Conservation (phyloP, 2,113 vertebrate species). For the Hippolais icterina region DNA sequence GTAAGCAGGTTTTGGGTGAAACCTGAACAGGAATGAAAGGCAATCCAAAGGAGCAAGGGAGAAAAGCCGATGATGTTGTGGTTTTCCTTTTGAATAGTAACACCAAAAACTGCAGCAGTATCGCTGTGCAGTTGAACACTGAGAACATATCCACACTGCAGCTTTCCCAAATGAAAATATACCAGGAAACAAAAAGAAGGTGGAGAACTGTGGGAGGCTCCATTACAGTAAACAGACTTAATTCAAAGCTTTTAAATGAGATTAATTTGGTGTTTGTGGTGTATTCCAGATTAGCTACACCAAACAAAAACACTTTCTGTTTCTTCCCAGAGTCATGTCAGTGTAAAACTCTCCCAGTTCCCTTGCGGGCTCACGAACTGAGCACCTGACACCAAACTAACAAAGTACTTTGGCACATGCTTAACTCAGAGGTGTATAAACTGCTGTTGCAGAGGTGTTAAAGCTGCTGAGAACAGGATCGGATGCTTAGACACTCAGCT, state of each 20-base stretch:
- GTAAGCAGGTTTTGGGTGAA: background rate
- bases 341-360: background rate
- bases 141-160: background rate
- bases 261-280: background rate
- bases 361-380: background rate
- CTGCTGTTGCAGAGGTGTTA: background rate
- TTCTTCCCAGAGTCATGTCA: background rate
- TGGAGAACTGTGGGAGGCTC: slow-evolving; percentile 25
- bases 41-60: background rate
- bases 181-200: slow-evolving; percentile 49
- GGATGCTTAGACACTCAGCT: background rate
- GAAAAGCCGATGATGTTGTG: background rate
- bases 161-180: slow-evolving; percentile 21
- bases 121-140: rapidly evolving
- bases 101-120: background rate
- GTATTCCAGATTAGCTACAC: background rate
- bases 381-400: background rate
- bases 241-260: slow-evolving; percentile 50
- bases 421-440: background rate
- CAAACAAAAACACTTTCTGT: background rate
- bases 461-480: background rate
- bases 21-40: background rate
- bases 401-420: background rate
- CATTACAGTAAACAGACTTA: slow-evolving; percentile 9
- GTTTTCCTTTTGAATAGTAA: background rate